Conservation (phyloP, 2,888 invertebrate species). For the Eudemis profundana region DNA sequence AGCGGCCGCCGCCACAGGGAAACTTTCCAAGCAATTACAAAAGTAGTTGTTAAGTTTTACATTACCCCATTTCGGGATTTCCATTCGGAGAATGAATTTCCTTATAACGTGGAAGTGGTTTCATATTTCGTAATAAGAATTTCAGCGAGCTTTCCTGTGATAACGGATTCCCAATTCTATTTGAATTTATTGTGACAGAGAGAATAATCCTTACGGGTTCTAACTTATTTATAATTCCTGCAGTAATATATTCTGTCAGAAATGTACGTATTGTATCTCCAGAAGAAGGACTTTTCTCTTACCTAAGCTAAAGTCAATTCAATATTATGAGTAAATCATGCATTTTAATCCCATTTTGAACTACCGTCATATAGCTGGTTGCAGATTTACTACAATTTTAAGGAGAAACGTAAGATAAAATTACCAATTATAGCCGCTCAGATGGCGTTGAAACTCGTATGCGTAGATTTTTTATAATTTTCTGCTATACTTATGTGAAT, state of each 20-base stretch:
- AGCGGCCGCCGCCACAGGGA: conserved; percentile 38
- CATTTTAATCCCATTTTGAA: too few relatives aligned
- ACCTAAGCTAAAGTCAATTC: neutral
- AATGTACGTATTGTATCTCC: neutral
- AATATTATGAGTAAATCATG: too few relatives aligned
- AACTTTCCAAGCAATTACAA: conserved; percentile 77
- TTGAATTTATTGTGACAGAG: conserved; percentile 37
- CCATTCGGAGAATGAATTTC: conserved; percentile 68
- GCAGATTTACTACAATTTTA: too few relatives aligned
- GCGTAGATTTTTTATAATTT: too few relatives aligned
- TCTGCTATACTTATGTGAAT: too few relatives aligned
- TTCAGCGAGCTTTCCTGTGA: conserved; percentile 23
- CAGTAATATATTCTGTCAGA: conserved; percentile 11
- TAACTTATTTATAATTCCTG: conserved; percentile 24
- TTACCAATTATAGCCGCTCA: too few relatives aligned
- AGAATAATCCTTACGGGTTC: conserved; percentile 22
- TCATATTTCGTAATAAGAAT: conserved; percentile 44
- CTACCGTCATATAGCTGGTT: too few relatives aligned
- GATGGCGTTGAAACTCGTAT: too few relatives aligned
- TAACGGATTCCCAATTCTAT: conserved; percentile 31
- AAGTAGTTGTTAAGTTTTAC: conserved; percentile 76
- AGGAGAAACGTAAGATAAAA: too few relatives aligned
- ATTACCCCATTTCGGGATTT: conserved; percentile 67
- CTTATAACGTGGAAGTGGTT: conserved; percentile 65
- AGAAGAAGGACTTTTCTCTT: neutral